Evolutionary conservation across 2,113 vertebrate species (phyloP).

Genomic region (Monopterus albus): DNA sequence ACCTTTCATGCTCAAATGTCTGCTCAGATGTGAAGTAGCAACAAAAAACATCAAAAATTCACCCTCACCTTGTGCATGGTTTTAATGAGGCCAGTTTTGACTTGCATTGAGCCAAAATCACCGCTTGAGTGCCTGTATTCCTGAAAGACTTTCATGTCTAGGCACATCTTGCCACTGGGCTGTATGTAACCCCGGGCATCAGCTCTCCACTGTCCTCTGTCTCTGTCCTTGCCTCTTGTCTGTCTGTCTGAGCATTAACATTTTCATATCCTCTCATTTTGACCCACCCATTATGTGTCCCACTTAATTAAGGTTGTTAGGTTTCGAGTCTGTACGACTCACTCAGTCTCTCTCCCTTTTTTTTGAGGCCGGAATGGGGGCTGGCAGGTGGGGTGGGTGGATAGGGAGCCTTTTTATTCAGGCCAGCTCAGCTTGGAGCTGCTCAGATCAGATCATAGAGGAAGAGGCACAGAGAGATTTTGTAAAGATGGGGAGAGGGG

Average conservation of each 20-base stretch:
- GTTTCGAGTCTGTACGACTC: conserved; percentile 8
- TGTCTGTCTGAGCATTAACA: neutral
- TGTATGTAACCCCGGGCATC: neutral
- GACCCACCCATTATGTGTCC: neutral
- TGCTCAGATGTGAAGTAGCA: too few relatives aligned
- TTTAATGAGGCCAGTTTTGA: too few relatives aligned
- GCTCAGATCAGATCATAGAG: conserved; percentile 51
- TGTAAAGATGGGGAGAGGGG: conserved; percentile 38
- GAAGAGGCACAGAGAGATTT: conserved; percentile 44
- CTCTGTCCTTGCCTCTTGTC: neutral
- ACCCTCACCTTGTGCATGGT: too few relatives aligned
- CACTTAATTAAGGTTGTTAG: conserved; percentile 41
- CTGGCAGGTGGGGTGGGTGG: too few relatives aligned
- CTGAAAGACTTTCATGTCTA: neutral
- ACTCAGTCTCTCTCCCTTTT: neutral
- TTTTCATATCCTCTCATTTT: conserved; percentile 20
- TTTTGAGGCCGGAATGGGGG: conserved; percentile 24
- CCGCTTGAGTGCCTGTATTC: neutral
- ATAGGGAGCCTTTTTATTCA: conserved; percentile 52
- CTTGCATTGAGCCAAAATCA: neutral
- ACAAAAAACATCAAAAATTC: too few relatives aligned
- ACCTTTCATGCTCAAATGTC: too few relatives aligned
- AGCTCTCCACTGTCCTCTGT: neutral
- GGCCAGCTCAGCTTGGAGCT: conserved; percentile 41
- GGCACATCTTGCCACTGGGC: neutral